phyloP scores from a whole-genome alignment of 2,888 invertebrate species.

The Scaptomyza parva region DNA sequence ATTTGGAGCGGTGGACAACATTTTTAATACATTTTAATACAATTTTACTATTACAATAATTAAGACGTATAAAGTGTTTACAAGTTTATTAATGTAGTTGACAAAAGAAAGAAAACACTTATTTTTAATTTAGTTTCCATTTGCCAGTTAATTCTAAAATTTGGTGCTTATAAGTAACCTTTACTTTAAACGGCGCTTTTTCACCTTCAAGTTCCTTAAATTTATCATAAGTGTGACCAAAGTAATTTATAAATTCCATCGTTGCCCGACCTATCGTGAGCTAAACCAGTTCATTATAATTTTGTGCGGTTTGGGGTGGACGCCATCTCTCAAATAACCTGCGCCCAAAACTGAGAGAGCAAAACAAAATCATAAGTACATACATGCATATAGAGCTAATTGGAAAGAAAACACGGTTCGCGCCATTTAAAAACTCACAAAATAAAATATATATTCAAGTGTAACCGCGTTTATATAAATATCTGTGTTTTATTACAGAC shows the following conservation, averaged over 20 bases:
- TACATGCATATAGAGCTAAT: slow-evolving; percentile 40
- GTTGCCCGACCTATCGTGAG: not conserved
- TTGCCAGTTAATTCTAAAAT: not conserved
- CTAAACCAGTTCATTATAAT: slow-evolving; percentile 16
- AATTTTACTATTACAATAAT: no score
- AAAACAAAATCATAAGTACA: slow-evolving; percentile 45
- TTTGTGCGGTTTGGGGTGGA: not conserved
- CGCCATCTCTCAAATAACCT: slow-evolving; percentile 81
- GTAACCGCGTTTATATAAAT: not conserved
- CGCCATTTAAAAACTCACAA: slow-evolving; percentile 37
- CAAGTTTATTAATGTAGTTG: no score
- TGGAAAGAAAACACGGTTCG: slow-evolving; percentile 48
- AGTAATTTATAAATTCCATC: not conserved
- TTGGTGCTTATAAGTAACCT: not conserved
- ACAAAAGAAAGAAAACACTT: no score
- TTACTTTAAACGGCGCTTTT: not conserved
- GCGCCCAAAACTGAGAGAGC: slow-evolving; percentile 35
- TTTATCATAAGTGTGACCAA: slow-evolving; percentile 18
- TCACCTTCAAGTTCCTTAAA: not conserved
- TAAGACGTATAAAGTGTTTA: no score
- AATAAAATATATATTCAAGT: slow-evolving; percentile 23
- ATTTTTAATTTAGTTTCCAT: no score
- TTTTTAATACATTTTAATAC: no score
- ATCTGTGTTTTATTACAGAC: slow-evolving; percentile 11
- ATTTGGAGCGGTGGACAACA: no score